Evolutionary conservation across 2,888 invertebrate genomes (phyloP).

Genomic region (Achlya flavicornis): DNA sequence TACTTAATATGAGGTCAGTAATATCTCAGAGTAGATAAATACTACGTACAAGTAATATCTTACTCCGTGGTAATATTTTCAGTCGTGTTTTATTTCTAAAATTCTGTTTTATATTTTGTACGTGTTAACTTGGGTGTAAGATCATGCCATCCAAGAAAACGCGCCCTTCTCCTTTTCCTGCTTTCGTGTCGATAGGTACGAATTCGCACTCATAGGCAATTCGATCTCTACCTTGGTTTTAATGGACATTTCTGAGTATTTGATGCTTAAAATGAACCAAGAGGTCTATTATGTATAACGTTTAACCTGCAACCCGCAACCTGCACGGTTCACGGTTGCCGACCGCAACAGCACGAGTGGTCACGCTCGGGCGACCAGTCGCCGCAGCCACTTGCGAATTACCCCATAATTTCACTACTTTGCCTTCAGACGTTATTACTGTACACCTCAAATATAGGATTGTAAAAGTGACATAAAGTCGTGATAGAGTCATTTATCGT

Average conservation of each 20-base stretch:
- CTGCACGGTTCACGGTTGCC: conserved; percentile 15
- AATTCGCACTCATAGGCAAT: too few species aligned
- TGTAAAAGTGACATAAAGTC: not conserved
- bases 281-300: conserved; percentile 11
- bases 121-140: too few species aligned
- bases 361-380: conserved; percentile 41
- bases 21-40: too few species aligned
- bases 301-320: conserved; percentile 11
- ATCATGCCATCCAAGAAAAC: too few species aligned
- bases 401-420: not conserved
- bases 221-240: not conserved
- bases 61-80: too few species aligned
- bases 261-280: not conserved
- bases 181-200: too few species aligned
- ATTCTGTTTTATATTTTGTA: too few species aligned
- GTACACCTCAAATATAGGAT: conserved; percentile 4
- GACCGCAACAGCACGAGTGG: conserved; percentile 38
- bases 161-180: too few species aligned
- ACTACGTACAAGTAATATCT: too few species aligned
- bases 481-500: too few species aligned
- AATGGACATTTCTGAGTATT: not conserved
- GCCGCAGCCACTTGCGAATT: conserved; percentile 8
- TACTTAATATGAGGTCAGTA: too few species aligned
- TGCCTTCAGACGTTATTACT: conserved; percentile 4
- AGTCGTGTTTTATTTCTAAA: too few species aligned